phyloP scores from a whole-genome alignment of 2,797 vertebrate genomes.

The Enteromius unitaeniatus region DNA sequence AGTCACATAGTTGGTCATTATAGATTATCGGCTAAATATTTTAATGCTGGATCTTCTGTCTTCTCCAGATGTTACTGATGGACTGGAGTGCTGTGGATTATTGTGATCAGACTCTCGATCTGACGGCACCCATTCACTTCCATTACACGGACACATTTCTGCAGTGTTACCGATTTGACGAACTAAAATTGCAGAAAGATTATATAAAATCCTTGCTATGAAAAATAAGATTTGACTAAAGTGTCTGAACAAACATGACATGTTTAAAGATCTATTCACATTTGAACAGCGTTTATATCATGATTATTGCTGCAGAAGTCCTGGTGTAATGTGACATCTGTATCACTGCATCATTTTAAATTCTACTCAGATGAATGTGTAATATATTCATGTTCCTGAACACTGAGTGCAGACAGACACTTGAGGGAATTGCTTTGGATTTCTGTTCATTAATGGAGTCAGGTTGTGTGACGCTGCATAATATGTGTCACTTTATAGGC shows the following conservation, averaged over 20 bases:
- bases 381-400: neutral
- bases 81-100: too few species aligned
- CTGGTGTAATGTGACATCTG: neutral
- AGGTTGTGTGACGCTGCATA: neutral
- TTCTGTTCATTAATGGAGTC: neutral
- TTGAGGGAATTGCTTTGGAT: neutral
- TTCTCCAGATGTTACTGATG: too few species aligned
- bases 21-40: too few species aligned
- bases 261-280: neutral
- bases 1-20: too few species aligned
- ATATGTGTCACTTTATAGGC: slow-evolving; percentile 1
- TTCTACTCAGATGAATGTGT: neutral
- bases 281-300: neutral
- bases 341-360: neutral
- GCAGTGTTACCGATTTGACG: too few species aligned
- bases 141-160: too few species aligned
- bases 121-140: too few species aligned
- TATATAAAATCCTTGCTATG: neutral
- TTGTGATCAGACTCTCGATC: too few species aligned
- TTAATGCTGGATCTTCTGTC: too few species aligned
- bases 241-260: neutral
- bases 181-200: too few species aligned
- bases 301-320: neutral
- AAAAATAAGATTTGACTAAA: neutral
- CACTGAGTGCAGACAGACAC: neutral